Evolutionary conservation across 2,113 vertebrate species (phyloP), one percentile per base, ranked within the genome.

Genomic region (Paradoxurus hermaphroditus): DNA sequence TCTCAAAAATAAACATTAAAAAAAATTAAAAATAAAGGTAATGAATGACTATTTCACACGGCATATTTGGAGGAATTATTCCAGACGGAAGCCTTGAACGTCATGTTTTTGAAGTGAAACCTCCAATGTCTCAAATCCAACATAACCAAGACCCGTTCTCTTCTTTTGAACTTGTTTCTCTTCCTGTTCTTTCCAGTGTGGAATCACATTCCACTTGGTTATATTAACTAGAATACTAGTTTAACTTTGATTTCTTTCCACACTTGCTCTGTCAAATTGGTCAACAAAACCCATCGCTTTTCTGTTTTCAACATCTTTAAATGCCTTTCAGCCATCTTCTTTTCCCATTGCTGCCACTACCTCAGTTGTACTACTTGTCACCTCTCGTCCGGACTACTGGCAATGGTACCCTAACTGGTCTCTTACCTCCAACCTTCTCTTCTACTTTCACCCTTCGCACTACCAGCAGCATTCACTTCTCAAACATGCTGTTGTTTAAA

Each of bases 221-320:
- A 78, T 16, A 21, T 29, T 86, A 84, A 18, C 79, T 70, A 44
- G 25, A 93, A 44, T 92, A 27, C 13, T 56, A n/a, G 4, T 44
- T 82, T 94, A 41, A 44, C 41, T 82, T 92, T 91, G 29, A 82
- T 25, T 93, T 23, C 25, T 95, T 94, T 63, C 31, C 73, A 70
- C 15, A 44, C 7, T 12, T 25, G 2, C 14, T 86, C 3, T 29
- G 7, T 41, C 34, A 79, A 39, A 14, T 4, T 79, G 31, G 11
- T 49, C 49, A 70, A 36, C 18, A 44, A 84, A 86, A n/a, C 7
- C 27, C 27, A 68, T 51, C 3, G 25, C 29, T 49, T 18, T 4
- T 84, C 31, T 84, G 5, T 29, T 15, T 75, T 51, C 11, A 15
- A 10, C 21, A 6, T 44, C 31, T 78, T 65, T 75, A 56, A 53